Percentiles rank a stretch among this genome's conserved stretches.
Conservation (phyloP, 2,113 vertebrate species). For the Cheirogaleus medius region DNA sequence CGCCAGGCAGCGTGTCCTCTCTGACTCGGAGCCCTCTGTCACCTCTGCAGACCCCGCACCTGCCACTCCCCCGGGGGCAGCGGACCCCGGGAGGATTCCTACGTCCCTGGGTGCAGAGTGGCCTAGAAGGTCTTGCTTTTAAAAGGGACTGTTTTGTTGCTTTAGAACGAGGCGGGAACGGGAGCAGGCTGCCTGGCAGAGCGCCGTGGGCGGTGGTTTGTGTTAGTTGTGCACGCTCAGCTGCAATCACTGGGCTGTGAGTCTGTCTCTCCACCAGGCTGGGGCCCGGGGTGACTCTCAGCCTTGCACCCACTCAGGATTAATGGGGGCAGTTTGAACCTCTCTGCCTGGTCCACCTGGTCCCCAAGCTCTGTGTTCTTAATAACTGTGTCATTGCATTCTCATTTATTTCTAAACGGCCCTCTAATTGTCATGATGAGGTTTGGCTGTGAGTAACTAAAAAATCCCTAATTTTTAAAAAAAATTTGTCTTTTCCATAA, state of each 20-base stretch:
- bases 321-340: neutral
- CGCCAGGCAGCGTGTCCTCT: neutral
- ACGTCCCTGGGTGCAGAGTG: rapidly evolving
- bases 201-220: neutral
- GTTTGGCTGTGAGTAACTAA: neutral
- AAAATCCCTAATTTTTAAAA: neutral
- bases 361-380: neutral
- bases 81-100: neutral
- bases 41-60: too few species aligned
- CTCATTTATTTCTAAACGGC: neutral
- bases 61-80: neutral
- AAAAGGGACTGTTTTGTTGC: neutral
- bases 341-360: rapidly evolving
- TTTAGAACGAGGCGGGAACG: neutral
- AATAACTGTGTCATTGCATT: neutral
- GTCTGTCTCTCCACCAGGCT: neutral
- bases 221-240: neutral
- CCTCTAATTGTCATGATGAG: neutral
- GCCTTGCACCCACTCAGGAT: neutral
- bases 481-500: neutral
- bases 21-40: neutral
- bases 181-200: neutral
- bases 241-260: too few species aligned
- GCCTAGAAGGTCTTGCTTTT: neutral
- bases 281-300: neutral